phyloP scores from a whole-genome alignment of 2,797 vertebrate species.

The Phrynocephalus forsythii region DNA sequence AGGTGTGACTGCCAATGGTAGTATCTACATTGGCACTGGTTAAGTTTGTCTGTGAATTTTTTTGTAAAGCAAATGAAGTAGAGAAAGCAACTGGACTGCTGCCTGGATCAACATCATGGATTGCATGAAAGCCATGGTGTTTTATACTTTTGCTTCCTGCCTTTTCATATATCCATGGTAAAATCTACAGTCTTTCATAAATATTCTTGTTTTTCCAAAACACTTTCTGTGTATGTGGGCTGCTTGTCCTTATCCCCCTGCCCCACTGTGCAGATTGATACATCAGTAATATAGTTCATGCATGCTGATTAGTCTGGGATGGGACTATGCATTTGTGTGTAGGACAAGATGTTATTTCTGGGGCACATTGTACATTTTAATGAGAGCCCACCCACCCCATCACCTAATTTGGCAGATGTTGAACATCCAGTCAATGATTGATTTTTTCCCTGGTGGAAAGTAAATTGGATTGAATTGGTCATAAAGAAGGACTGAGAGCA shows the following conservation, averaged over 20 bases:
- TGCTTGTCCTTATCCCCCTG: not conserved
- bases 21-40: not conserved
- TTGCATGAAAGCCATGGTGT: not conserved
- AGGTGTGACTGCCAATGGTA: not conserved
- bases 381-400: not conserved
- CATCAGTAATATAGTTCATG: not conserved
- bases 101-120: not conserved
- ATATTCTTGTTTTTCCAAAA: not conserved
- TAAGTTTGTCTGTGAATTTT: not conserved
- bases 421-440: not conserved
- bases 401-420: not conserved
- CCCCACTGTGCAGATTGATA: not conserved
- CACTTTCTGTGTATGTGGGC: not conserved
- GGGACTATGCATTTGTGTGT: not conserved
- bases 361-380: not conserved
- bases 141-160: not conserved
- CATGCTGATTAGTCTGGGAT: not conserved
- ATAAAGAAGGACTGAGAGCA: not conserved
- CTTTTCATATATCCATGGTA: not conserved
- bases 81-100: not conserved
- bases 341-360: not conserved
- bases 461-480: constrained; percentile 16
- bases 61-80: not conserved
- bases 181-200: not conserved
- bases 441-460: not conserved